These are phyloP conservation scores for Motacilla alba DNA, from an alignment of 2,113 vertebrate genomes.

Conservation along the genomic window DNA sequence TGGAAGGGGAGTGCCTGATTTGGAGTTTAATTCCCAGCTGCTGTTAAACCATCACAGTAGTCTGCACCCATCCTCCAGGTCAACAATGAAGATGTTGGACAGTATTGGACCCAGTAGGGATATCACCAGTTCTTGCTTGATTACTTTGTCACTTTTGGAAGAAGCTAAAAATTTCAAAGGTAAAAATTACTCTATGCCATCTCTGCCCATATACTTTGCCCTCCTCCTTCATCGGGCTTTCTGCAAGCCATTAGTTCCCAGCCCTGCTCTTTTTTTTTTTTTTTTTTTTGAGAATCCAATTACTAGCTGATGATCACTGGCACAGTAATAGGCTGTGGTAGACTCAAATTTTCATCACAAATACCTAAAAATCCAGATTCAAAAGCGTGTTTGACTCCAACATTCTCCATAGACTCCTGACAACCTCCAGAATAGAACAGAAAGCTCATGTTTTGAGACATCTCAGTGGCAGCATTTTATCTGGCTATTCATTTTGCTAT, in stretches of 20 bases:
- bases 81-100: background rate
- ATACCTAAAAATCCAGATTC: background rate
- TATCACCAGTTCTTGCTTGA: background rate
- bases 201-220: background rate
- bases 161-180: background rate
- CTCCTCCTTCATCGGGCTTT: background rate
- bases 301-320: background rate
- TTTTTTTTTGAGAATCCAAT: background rate
- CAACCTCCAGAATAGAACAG: background rate
- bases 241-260: background rate
- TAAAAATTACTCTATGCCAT: background rate
- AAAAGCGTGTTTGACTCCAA: background rate
- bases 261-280: background rate
- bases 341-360: background rate
- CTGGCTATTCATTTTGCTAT: background rate
- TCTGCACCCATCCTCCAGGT: background rate
- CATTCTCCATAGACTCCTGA: background rate
- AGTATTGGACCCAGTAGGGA: background rate
- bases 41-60: background rate
- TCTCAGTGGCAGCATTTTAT: background rate
- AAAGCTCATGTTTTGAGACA: background rate
- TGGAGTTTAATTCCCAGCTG: background rate
- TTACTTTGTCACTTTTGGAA: background rate
- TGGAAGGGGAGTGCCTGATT: background rate
- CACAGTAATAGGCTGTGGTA: background rate